Evolutionary conservation across 1,140 invertebrate genomes (phyloP), one percentile per base, ranked within the genome.

Genomic region (Anagrus nilaparvatae): DNA sequence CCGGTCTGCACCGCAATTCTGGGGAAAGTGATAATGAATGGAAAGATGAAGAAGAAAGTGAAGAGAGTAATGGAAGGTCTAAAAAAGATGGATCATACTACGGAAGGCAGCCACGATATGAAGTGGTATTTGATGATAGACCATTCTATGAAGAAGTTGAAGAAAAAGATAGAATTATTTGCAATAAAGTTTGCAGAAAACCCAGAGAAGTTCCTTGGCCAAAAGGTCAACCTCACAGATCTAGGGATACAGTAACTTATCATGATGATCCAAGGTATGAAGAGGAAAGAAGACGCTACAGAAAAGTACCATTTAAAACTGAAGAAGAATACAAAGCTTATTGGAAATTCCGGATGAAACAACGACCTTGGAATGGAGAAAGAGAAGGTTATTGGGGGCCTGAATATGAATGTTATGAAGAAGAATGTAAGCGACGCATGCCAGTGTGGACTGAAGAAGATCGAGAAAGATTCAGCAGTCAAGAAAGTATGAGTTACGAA

Each of bases 401-500:
- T 25, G 57, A 59, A 10, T 54, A 57, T 29, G 48, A 57, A 3
- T 63, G 59, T 34, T 69, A 67, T 35, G 65, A 67, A 16, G 63
- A 69, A 40, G 58, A 61, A 6, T 45, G 59, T 5, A 61, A 62
- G 43, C 40, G 58, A 17, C 59, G 63, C 37, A 56, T 63, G 50
- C 49, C 57, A 36, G 38, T 61, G 5, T 66, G 62, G 60, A 63
- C 48, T 23, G 63, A 65, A 17, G 65, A 68, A n/a, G 64, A 58
- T 13, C 32, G 61, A 32, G 70, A 74, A 31, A 66, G 72, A 44
- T 73, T 75, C 33, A 60, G 69, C 20, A 73, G 68, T 36, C 72
- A 75, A 37, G 73, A 72, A 48, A 69, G 63, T 30, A 66, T 67
- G 59, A 67, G 72, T 17, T 58, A 75, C 61, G 51, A 67, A 56